Base-by-base conservation (phyloP, 1,140 invertebrate genomes). In the Drepana arcuata region DNA sequence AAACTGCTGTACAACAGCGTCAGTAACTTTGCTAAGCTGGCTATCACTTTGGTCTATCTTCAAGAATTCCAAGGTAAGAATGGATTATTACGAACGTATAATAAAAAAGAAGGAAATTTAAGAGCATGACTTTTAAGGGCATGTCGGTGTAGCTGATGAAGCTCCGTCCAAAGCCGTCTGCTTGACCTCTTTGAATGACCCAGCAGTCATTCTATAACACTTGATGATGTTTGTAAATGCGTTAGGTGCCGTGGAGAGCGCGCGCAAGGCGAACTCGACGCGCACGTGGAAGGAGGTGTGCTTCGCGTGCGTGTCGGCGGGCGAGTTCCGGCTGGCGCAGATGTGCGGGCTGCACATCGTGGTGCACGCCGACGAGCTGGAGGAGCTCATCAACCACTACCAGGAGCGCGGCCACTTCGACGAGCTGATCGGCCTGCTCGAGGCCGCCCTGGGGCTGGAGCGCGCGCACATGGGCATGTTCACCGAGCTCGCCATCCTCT, bases 401-500 rank as follows among this genome's bases (percentile, higher is more conserved):
- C 94, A 96, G 84, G 93, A 95, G 77, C 90, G 96, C 46, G 98
- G 98, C 2, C 96, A 98, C 74, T 99, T 99, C 78, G 97, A 99
- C 60, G 97, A 99, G 78, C 85, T 99, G 13, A 99, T 99, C 52
- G 92, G 94, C 46, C 82, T 99, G 26, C 84, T 99, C 16, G 98
- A 99, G 84, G 97, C 98, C 21, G 98, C 97, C 2, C 84, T 99
- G 29, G 96, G 98, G 1, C 81, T 99, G 23, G 98, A 99, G 83
- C 88, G 98, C 21, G 98, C 98, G 13, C 98, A 99, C 66, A 99
- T 99, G 98, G 98, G 98, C 41, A 99, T 99, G 97, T 99, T 99
- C 81, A 99, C 98, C 1, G 98, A 99, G 81, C 85, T 99, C 42
- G 98, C 97, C 30, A 98, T 99, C 66, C 88, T 99, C 2, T 99